Conservation (phyloP, 2,113 vertebrate genomes). For the Stictonetta naevosa region DNA sequence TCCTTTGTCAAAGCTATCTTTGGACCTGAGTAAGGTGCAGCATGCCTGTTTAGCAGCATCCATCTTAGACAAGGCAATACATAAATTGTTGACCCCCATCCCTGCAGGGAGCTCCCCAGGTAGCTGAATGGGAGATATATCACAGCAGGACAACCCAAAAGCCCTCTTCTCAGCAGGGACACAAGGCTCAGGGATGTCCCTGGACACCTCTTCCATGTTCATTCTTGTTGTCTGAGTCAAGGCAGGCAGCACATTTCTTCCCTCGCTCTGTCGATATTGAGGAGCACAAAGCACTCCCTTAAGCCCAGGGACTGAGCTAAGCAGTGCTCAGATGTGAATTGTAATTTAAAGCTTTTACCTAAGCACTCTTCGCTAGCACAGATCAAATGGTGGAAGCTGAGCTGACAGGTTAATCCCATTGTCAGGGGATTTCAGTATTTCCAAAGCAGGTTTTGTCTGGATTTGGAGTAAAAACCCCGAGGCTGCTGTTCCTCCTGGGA, state of each 20-base stretch:
- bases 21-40: neutral
- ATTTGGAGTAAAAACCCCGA: neutral
- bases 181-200: neutral
- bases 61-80: neutral
- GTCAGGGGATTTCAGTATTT: constrained; percentile 4
- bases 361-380: neutral
- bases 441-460: neutral
- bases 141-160: neutral
- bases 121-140: neutral
- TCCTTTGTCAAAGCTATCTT: neutral
- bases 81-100: neutral
- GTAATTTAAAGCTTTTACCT: constrained; percentile 22
- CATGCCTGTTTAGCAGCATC: neutral
- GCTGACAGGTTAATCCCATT: constrained; percentile 35
- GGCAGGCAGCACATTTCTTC: neutral
- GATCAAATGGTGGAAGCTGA: constrained; percentile 1
- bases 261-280: rapidly evolving
- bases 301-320: neutral
- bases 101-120: neutral
- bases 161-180: neutral
- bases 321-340: neutral
- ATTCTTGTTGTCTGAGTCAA: neutral
- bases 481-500: neutral
- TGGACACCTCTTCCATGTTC: neutral
- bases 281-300: neutral